A percentile compares a stretch with the other conserved stretches of the same genome.
Evolutionary conservation across 2,797 vertebrate species (phyloP).

Genomic region (Sebastes itinus): DNA sequence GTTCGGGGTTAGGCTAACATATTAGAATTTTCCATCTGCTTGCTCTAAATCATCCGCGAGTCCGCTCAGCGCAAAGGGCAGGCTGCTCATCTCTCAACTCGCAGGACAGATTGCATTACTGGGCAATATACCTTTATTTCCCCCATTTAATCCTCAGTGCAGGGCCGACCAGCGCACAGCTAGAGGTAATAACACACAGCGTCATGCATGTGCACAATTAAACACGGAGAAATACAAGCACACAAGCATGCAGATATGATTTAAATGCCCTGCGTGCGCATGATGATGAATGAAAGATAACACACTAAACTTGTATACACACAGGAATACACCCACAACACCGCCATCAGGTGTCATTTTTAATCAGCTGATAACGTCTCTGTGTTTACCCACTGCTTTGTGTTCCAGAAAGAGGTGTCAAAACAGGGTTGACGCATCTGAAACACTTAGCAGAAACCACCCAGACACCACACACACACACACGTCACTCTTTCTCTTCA

Average conservation of each 20-base stretch:
- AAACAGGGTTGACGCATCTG: constrained; percentile 56
- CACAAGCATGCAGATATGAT: constrained; percentile 1
- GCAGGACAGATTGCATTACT: constrained; percentile 80
- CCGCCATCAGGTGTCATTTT: constrained; percentile 60
- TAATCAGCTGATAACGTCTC: constrained; percentile 65
- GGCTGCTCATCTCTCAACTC: constrained; percentile 77
- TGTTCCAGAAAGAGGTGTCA: constrained; percentile 69
- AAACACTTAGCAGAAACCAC: constrained; percentile 68
- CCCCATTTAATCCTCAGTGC: constrained; percentile 75
- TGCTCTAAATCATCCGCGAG: constrained; percentile 75
- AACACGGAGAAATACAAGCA: constrained; percentile 26
- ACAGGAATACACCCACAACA: not conserved
- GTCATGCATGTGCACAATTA: constrained; percentile 49
- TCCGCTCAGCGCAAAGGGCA: constrained; percentile 77
- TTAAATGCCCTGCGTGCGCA: not conserved
- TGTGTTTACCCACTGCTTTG: constrained; percentile 62
- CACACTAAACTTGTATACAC: constrained; percentile 1
- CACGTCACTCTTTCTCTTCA: constrained; percentile 62
- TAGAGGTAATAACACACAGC: constrained; percentile 51
- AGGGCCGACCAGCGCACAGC: constrained; percentile 34
- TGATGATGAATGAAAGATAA: constrained; percentile 1
- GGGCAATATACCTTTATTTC: constrained; percentile 79
- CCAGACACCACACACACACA: constrained; percentile 42
- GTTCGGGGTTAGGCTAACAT: constrained; percentile 81
- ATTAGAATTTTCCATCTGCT: constrained; percentile 81